These are phyloP conservation scores for Tenualosa ilisha DNA, from an alignment of 2,797 vertebrate species.

Conservation along the genomic window DNA sequence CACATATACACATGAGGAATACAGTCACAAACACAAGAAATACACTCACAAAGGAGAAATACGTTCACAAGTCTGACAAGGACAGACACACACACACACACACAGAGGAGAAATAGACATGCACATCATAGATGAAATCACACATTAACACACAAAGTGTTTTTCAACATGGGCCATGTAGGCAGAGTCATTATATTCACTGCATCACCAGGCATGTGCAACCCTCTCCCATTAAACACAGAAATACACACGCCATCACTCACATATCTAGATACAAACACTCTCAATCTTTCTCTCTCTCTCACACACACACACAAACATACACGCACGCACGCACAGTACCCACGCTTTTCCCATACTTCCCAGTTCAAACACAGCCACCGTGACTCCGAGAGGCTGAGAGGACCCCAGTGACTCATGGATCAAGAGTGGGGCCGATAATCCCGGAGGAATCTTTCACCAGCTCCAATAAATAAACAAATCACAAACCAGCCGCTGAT, in stretches of 20 bases:
- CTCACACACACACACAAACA: background rate
- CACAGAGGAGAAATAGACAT: no score
- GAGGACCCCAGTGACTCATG: conserved; percentile 16
- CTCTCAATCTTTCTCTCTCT: background rate
- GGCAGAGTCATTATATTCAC: no score
- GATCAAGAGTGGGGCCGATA: background rate
- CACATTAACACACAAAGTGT: background rate
- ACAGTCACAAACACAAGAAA: conserved; percentile 34
- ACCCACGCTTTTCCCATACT: conserved; percentile 20
- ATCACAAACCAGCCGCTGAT: background rate
- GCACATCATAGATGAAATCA: no score
- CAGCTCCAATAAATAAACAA: conserved; percentile 25
- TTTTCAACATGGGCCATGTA: background rate
- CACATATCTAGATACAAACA: background rate
- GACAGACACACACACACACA: background rate
- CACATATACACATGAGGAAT: conserved; percentile 12
- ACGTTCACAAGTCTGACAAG: no score
- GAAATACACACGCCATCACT: background rate
- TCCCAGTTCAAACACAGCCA: background rate
- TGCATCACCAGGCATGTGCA: background rate
- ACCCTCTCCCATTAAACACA: background rate
- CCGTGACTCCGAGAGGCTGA: background rate
- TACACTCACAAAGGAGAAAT: conserved; percentile 1
- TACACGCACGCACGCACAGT: background rate
- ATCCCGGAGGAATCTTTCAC: conserved; percentile 12